These are phyloP conservation scores for Formicarius rufipectus DNA, from an alignment of 2,113 vertebrate species.

Conservation along the genomic window DNA sequence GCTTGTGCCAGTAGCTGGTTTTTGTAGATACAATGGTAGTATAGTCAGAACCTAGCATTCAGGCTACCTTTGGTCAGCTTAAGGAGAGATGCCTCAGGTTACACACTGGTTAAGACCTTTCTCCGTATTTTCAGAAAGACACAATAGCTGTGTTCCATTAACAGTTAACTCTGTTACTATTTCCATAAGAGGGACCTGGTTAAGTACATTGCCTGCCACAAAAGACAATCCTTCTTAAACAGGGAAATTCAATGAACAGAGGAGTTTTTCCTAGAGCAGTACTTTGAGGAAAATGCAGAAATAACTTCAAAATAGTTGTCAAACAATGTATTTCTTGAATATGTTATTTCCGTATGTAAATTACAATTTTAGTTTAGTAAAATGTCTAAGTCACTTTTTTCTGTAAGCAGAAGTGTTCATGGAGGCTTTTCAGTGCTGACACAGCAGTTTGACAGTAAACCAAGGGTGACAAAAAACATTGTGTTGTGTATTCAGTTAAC, in stretches of 20 bases:
- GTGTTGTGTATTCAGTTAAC: background rate
- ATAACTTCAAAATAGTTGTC: background rate
- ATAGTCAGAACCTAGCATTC: background rate
- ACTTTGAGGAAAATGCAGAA: background rate
- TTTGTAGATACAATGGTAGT: background rate
- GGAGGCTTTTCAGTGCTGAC: background rate
- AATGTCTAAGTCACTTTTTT: background rate
- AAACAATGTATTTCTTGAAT: background rate
- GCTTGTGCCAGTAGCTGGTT: background rate
- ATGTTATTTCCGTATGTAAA: background rate
- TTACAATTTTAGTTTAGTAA: background rate
- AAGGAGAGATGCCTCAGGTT: background rate
- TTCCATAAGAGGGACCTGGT: background rate
- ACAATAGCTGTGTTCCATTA: background rate
- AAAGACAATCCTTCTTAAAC: background rate
- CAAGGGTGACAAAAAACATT: background rate
- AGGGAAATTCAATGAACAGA: background rate
- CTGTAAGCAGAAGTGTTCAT: background rate
- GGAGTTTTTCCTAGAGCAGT: background rate
- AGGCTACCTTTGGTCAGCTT: background rate
- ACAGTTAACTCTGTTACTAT: fast-evolving
- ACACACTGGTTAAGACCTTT: background rate
- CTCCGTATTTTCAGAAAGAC: background rate
- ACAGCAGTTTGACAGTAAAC: background rate
- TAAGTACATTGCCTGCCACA: background rate